Conservation (phyloP, 92 coral and sea anemone genomes). For the Porites cylindrica region DNA sequence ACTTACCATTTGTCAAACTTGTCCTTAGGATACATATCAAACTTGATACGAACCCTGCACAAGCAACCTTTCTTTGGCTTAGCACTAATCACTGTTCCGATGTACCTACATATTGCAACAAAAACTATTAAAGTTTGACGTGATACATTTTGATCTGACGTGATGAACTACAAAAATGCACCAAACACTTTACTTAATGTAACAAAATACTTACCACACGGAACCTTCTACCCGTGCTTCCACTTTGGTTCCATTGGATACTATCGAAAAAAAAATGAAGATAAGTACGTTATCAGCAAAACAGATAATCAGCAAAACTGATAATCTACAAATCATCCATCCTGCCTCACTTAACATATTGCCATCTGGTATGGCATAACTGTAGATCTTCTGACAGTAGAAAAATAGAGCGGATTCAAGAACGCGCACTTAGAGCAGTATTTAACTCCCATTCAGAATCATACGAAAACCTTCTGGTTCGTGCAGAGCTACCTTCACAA, state of each 20-base stretch:
- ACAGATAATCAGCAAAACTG: no score
- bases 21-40: slow-evolving; percentile 85
- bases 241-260: slow-evolving; percentile 36
- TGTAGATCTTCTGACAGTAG: no score
- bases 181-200: background rate
- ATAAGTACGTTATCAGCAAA: background rate
- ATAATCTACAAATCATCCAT: no score
- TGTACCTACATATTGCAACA: slow-evolving; percentile 69
- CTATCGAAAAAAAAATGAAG: background rate
- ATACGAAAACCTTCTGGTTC: no score
- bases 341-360: no score
- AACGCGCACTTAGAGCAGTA: no score
- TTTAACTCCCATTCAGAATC: no score
- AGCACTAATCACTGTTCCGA: slow-evolving; percentile 76
- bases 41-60: slow-evolving; percentile 83
- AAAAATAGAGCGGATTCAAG: no score
- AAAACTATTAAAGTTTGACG: background rate
- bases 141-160: background rate
- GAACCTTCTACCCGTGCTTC: slow-evolving; percentile 45
- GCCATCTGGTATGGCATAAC: no score
- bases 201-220: slow-evolving; percentile 25
- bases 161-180: background rate
- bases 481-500: no score
- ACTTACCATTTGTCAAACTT: slow-evolving; percentile 95
- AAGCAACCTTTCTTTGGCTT: slow-evolving; percentile 76